phyloP scores from a whole-genome alignment of 2,113 vertebrate genomes.

The Notothenia rossii region DNA sequence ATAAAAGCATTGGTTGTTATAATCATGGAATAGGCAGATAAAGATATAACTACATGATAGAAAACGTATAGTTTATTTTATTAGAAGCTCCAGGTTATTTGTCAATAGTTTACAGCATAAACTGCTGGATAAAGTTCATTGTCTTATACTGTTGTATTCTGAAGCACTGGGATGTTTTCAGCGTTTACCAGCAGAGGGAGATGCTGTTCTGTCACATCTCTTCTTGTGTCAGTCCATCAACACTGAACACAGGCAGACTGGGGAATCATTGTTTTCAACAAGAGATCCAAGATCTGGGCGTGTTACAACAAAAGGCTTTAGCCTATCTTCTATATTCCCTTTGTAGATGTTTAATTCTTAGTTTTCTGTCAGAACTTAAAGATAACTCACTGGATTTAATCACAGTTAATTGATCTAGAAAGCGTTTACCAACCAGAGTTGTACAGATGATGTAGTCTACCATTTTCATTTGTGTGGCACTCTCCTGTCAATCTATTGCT shows the following conservation, averaged over 20 bases:
- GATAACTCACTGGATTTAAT: neutral
- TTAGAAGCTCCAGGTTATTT: neutral
- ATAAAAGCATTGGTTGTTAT: neutral
- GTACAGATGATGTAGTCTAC: neutral
- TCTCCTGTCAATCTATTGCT: conserved; percentile 34
- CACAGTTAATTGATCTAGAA: neutral
- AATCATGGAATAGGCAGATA: neutral
- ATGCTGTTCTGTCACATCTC: conserved; percentile 44
- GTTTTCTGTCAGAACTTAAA: conserved; percentile 1
- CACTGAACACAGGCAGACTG: conserved; percentile 3
- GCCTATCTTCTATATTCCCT: neutral
- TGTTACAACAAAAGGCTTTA: neutral
- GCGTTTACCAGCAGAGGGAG: conserved; percentile 72
- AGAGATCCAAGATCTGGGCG: neutral
- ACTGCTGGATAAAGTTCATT: neutral
- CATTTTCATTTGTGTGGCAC: neutral
- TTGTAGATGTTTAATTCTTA: neutral
- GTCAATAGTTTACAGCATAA: neutral
- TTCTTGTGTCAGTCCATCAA: conserved; percentile 21
- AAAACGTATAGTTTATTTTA: neutral
- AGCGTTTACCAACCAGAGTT: neutral
- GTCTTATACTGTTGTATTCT: neutral
- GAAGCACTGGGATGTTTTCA: conserved; percentile 26
- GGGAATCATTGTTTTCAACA: conserved; percentile 18
- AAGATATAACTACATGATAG: neutral